These are phyloP conservation scores for Pectinophora gossypiella DNA, from an alignment of 1,140 invertebrate genomes.

Conservation along the genomic window DNA sequence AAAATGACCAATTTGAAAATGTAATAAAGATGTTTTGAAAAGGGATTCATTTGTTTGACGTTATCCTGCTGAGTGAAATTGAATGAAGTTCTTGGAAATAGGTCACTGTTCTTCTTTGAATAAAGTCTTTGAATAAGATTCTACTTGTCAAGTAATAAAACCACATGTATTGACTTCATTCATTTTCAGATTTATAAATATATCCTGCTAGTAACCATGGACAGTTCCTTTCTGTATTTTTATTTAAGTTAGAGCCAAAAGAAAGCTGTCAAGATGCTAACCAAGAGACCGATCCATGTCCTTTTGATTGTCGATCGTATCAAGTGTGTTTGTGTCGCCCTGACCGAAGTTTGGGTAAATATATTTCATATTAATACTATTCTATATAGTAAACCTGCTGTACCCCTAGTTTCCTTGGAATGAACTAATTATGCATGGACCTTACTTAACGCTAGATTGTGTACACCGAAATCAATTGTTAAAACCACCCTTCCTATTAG, in stretches of 20 bases:
- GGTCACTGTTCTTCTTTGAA: background rate
- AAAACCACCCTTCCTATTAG: constrained; percentile 42
- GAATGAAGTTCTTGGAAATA: constrained; percentile 25
- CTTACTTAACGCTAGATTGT: constrained; percentile 24
- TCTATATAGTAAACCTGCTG: constrained; percentile 56
- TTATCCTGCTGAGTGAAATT: constrained; percentile 22
- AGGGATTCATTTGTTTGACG: constrained; percentile 26
- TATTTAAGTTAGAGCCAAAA: constrained; percentile 21
- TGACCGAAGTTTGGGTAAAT: constrained; percentile 69
- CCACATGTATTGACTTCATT: constrained; percentile 32
- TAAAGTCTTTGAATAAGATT: background rate
- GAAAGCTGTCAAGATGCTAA: constrained; percentile 73
- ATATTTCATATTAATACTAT: constrained; percentile 67
- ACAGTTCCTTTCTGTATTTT: constrained; percentile 3
- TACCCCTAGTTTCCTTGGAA: constrained; percentile 58
- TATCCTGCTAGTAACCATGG: constrained; percentile 18
- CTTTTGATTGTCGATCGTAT: constrained; percentile 54
- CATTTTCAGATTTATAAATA: constrained; percentile 19
- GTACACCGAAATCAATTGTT: constrained; percentile 45
- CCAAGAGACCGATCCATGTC: constrained; percentile 51
- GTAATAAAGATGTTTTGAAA: constrained; percentile 66
- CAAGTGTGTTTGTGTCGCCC: constrained; percentile 68
- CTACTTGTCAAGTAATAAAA: too few relatives aligned
- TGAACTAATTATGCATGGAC: constrained; percentile 71
- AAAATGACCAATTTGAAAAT: constrained; percentile 66